phyloP scores from a whole-genome alignment of 2,888 invertebrate genomes.

The Brachynemurus nebulosus region DNA sequence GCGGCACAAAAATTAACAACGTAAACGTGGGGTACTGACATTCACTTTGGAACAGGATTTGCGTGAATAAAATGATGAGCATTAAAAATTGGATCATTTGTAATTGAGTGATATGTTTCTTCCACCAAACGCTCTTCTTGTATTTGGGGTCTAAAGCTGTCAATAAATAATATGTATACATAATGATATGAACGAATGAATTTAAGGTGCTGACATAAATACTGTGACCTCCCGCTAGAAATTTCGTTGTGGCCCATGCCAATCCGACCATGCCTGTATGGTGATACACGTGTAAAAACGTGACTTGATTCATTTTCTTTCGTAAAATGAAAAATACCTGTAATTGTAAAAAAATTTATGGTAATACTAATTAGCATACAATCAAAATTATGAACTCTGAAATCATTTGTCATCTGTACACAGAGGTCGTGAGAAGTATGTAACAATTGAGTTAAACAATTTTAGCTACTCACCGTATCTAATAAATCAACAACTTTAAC shows the following conservation, averaged over 20 bases:
- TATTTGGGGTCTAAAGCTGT: slow-evolving; percentile 56
- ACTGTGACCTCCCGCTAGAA: slow-evolving; percentile 52
- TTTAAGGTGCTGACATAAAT: slow-evolving; percentile 53
- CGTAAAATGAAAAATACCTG: slow-evolving; percentile 70
- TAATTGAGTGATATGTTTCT: slow-evolving; percentile 70
- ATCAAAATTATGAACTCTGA: background rate
- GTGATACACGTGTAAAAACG: slow-evolving; percentile 77
- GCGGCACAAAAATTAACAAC: slow-evolving; percentile 41
- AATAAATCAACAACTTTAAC: slow-evolving; percentile 58
- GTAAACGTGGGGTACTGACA: slow-evolving; percentile 46
- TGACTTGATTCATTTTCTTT: slow-evolving; percentile 67
- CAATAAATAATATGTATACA: slow-evolving; percentile 72
- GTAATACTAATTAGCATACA: no score
- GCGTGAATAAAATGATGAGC: slow-evolving; percentile 38
- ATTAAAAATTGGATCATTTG: slow-evolving; percentile 61
- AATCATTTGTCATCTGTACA: no score
- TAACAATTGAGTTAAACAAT: no score
- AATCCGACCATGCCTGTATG: slow-evolving; percentile 66
- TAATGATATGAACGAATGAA: slow-evolving; percentile 59
- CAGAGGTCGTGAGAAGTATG: slow-evolving; percentile 1
- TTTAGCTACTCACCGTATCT: slow-evolving; percentile 49
- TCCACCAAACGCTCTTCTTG: slow-evolving; percentile 66
- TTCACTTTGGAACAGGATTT: slow-evolving; percentile 33
- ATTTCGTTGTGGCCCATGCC: slow-evolving; percentile 47
- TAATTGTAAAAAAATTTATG: no score